Evolutionary conservation across 2,113 vertebrate species (phyloP), one percentile per base, ranked within the genome.

Genomic region (Ranitomeya imitator): DNA sequence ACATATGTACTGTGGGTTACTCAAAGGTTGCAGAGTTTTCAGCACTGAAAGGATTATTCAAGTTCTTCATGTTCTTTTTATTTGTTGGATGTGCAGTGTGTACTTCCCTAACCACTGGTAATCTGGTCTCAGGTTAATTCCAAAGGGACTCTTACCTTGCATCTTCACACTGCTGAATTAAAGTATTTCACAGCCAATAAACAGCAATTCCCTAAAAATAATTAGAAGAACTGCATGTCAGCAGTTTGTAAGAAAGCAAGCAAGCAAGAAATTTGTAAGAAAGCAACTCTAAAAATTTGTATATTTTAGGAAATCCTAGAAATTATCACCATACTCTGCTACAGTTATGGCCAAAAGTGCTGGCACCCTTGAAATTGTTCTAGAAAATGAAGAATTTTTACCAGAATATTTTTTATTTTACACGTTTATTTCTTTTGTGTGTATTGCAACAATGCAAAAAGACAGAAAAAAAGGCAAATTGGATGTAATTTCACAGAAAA

Each of bases 1-100:
- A 69, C 81, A 69, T 83, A 23, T 83, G 81, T 67, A 69, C 45
- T 83, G 80, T 23, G 31, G 80, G 61, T 83, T 83, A 83, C 60
- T 83, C 37, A 83, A 61, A 83, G 61, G 81, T 67, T 83, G 37
- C 45, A 16, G 81, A 83, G 45, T 67, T 83, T 67, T 69, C 51
- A 69, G 61, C 80, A n/a, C 13, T 83, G 61, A 54, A 83, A 69
- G 12, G 63, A 67, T 65, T 83, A 51, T 65, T 83, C 80, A 83
- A 69, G 81, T 67, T 69, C 81, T 83, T 52, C 16, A 21, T 83
- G 61, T 83, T 83, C 81, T 83, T 83, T 69, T 61, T 54, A 69
- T 83, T 83, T 67, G 81, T 45, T 54, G 31, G 63, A 83, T 67
- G 81, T 52, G 81, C 61, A 83, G 13, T 83, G n/a, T 83, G 81